A percentile compares a stretch with the other conserved stretches of the same genome.
Evolutionary conservation across 2,797 vertebrate species (phyloP).

Genomic region (Petrocephalus sullivani): DNA sequence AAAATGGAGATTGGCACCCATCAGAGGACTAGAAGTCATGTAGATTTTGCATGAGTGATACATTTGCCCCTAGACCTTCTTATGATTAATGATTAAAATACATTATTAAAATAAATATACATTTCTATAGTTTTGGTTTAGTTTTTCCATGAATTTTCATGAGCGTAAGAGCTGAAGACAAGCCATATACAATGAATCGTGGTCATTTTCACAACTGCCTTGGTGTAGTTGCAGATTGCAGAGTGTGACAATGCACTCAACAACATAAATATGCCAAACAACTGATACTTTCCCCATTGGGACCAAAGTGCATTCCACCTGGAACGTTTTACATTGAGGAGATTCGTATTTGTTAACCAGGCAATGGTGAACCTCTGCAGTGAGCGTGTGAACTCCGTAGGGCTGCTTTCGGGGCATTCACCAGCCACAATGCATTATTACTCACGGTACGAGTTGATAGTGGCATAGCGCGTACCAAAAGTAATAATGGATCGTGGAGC

Average conservation of each 20-base stretch:
- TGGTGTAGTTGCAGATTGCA: not conserved
- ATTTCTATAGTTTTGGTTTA: not conserved
- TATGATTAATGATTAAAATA: not conserved
- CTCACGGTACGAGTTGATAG: slow-evolving; percentile 99
- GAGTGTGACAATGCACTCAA: not conserved
- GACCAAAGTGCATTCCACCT: not conserved
- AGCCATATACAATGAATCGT: not conserved
- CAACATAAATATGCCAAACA: not conserved
- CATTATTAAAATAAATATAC: not conserved
- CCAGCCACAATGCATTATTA: slow-evolving; percentile 97
- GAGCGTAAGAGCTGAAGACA: not conserved
- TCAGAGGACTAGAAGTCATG: not conserved
- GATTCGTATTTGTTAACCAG: not conserved
- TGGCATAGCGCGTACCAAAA: slow-evolving; percentile 99
- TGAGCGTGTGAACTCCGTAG: not conserved
- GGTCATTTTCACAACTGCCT: not conserved
- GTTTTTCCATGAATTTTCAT: not conserved
- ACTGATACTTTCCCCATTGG: not conserved
- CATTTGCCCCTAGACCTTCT: not conserved
- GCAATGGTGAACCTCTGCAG: not conserved
- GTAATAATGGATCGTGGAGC: slow-evolving; percentile 92
- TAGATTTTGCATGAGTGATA: not conserved
- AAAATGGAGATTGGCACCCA: not conserved
- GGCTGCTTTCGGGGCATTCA: slow-evolving; percentile 43
- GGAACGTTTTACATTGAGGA: not conserved